phyloP scores from a whole-genome alignment of 2,888 invertebrate genomes.

The Xestia ashworthii region DNA sequence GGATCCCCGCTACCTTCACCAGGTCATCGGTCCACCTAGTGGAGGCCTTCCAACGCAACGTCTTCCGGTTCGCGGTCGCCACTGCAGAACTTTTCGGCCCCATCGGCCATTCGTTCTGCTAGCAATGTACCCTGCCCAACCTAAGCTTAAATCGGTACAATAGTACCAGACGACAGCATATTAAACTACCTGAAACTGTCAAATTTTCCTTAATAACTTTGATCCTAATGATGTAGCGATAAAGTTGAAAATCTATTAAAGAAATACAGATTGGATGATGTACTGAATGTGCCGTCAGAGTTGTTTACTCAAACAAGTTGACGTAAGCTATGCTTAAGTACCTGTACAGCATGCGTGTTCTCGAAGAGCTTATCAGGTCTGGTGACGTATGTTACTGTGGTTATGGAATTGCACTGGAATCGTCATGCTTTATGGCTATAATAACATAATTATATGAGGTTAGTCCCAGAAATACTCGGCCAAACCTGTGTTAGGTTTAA shows the following conservation, averaged over 20 bases:
- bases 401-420: background rate
- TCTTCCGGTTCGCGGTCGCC: no score
- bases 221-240: no score
- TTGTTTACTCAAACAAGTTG: constrained; percentile 25
- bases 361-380: background rate
- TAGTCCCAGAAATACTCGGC: background rate
- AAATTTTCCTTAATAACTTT: no score
- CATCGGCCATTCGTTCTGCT: no score
- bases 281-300: background rate
- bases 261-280: background rate
- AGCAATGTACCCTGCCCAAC: background rate
- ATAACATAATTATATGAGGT: background rate
- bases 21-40: no score
- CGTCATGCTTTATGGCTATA: background rate
- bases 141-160: background rate
- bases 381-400: constrained; percentile 35
- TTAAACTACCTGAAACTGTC: no score
- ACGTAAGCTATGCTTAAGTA: background rate
- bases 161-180: background rate
- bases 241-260: no score
- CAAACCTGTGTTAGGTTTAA: background rate
- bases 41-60: no score
- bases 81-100: no score
- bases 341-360: constrained; percentile 12
- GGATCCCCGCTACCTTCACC: no score